Evolutionary conservation across 2,797 vertebrate genomes (phyloP), one percentile per base, ranked within the genome.

Genomic region (Nasua narica): DNA sequence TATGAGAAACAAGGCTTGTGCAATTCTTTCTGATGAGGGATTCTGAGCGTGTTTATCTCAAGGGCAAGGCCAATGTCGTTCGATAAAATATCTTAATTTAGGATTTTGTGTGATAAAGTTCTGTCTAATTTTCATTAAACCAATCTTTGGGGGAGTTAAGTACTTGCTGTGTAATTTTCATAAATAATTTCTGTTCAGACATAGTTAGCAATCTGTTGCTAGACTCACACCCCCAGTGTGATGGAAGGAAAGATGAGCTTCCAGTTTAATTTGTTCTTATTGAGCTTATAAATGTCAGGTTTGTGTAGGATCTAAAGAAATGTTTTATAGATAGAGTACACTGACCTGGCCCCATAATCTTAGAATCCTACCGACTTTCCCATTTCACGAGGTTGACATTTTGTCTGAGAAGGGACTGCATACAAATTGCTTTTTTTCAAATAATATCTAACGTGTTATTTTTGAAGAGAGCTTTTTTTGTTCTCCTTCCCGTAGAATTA

Each of bases 231-330:
- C 67, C 70, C 77, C 92, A 35, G 40, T 82, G 65, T 5, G 52
- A 90, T 70, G 62, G 56, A 77, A 90, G 88, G 78, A 77, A 81
- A 96, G 70, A 91, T 46, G 86, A 94, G 23, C 18, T 69, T 90
- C 52, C 35, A 16, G 3, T 65, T 87, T 81, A 46, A 81, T 60
- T 91, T 93, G 50, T 79, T 60, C 65, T 84, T 86, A 40, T 19
- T 32, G 83, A 69, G 43, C 29, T 81, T 72, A 46, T 21, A 60
- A 43, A 84, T 78, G 27, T 86, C 50, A 58, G 92, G 29, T 48
- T 76, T 96, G 58, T 52, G 40, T 35, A 91, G 50, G 74, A 79
- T 4, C 77, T 46, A 58, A 46, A 95, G 85, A 95, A 82, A 25
- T 60, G 23, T 12, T 74, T 94, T 88, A 12, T 52, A 78, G 81